These are phyloP conservation scores for Eupsittula cactorum DNA, from an alignment of 2,113 vertebrate species.

Conservation along the genomic window DNA sequence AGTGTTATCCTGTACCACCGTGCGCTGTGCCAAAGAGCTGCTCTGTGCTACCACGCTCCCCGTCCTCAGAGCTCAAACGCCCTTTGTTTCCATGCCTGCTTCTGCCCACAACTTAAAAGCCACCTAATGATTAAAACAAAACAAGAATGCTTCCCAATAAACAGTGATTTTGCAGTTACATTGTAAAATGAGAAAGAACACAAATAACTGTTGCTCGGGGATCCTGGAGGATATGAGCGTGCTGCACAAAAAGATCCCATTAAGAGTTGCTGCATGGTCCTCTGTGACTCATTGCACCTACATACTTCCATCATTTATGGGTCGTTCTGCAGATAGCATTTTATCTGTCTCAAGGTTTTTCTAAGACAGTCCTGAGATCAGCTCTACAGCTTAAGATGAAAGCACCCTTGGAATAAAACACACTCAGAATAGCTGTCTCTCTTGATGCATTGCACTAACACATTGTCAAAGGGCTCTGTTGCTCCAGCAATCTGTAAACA, in stretches of 20 bases:
- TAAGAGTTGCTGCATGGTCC: accelerated
- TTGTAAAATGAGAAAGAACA: background rate
- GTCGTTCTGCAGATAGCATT: background rate
- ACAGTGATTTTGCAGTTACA: background rate
- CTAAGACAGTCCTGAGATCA: background rate
- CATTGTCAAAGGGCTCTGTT: background rate
- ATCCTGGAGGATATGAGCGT: background rate
- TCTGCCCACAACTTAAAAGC: constrained; percentile 34
- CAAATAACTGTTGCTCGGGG: background rate
- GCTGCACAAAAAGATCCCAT: accelerated
- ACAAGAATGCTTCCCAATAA: background rate
- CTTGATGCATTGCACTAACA: background rate
- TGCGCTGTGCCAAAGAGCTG: background rate
- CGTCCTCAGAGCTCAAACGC: background rate
- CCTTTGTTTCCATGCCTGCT: constrained; percentile 33
- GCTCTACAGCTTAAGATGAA: background rate
- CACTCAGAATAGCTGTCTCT: background rate
- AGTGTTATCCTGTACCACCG: background rate
- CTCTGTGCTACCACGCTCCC: background rate
- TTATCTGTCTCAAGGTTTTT: background rate
- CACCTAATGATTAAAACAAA: constrained; percentile 38
- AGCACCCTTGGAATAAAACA: background rate
- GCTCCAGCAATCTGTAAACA: background rate
- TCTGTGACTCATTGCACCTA: background rate
- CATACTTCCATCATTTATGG: background rate